Conservation (phyloP, 2,113 vertebrate genomes). For the Microcebus tavaratra region DNA sequence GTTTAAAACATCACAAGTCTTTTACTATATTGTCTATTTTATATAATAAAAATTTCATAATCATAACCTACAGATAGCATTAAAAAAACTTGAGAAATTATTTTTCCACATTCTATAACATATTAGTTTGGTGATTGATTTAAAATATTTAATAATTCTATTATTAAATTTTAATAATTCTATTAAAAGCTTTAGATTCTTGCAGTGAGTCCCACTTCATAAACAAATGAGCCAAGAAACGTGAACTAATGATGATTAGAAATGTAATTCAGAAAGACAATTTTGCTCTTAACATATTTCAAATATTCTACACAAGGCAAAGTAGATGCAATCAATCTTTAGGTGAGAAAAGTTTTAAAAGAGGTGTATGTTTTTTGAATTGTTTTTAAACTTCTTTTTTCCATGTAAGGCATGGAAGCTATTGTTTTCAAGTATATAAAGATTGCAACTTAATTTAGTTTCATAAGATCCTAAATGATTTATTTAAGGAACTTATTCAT, state of each 20-base stretch:
- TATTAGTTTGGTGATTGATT: not conserved
- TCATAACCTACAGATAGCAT: not conserved
- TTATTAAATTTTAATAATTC: not conserved
- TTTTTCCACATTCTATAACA: not conserved
- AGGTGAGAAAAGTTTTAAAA: not conserved
- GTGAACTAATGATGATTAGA: not conserved
- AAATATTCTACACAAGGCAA: not conserved
- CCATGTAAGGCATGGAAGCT: not conserved
- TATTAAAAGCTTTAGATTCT: not conserved
- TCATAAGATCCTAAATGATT: not conserved
- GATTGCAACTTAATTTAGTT: not conserved
- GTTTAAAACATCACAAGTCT: not conserved
- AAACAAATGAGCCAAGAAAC: not conserved
- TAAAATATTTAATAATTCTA: slow-evolving; percentile 16
- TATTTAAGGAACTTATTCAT: not conserved
- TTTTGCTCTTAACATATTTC: not conserved
- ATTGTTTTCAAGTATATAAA: not conserved
- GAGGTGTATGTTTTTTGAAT: not conserved
- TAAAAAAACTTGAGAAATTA: not conserved
- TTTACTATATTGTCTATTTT: not conserved
- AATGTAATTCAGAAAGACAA: not conserved
- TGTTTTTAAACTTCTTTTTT: not conserved
- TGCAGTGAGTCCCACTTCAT: not conserved
- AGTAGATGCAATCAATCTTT: not conserved
- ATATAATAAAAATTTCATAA: not conserved